These are phyloP conservation scores for Luidia sarsii DNA, from an alignment of 53 echinoderm and acorn worm species.

Conservation along the genomic window DNA sequence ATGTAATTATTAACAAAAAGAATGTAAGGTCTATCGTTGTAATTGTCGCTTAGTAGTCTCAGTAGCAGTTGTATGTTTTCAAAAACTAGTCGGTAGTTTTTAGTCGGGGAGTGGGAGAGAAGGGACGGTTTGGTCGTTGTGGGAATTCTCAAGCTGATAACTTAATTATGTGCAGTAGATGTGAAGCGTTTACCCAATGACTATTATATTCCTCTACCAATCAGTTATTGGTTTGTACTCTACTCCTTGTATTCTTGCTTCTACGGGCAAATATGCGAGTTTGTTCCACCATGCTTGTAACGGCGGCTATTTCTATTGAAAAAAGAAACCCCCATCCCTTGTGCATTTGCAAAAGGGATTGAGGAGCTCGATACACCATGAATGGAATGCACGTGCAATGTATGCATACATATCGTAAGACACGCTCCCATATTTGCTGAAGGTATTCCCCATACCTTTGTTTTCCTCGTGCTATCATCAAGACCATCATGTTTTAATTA, in stretches of 20 bases:
- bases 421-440: constrained; percentile 17
- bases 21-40: constrained; percentile 8
- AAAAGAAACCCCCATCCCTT: too few relatives aligned
- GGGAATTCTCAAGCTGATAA: neutral
- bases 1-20: constrained; percentile 38
- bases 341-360: neutral
- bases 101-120: neutral
- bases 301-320: neutral
- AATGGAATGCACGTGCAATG: constrained; percentile 39
- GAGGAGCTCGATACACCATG: neutral
- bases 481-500: too few relatives aligned
- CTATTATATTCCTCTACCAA: neutral
- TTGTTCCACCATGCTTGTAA: too few relatives aligned
- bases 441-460: too few relatives aligned
- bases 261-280: too few relatives aligned
- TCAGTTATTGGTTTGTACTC: neutral
- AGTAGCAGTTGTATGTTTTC: constrained; percentile 10
- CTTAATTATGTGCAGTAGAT: constrained; percentile 43
- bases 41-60: neutral
- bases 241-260: constrained; percentile 33
- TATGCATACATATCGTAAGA: constrained; percentile 49
- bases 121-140: neutral
- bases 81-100: neutral
- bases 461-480: too few relatives aligned
- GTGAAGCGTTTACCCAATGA: neutral